Base-by-base conservation (phyloP, 2,113 vertebrate species). In the Pteronura brasiliensis region DNA sequence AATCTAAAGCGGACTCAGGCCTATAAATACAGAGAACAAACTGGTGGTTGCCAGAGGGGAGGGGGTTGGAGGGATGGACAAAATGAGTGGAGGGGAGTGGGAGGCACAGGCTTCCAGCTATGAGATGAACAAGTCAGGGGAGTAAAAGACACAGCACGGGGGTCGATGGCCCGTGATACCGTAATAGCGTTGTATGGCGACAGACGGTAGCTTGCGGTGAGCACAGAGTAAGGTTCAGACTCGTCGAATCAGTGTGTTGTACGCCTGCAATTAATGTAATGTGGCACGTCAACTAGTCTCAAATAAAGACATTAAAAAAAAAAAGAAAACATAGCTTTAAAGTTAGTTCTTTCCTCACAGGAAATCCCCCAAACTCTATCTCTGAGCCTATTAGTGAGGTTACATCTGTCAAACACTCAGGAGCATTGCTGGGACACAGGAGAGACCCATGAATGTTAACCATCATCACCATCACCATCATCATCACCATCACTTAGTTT, bases 131-230 rank as follows among this genome's bases (percentile, higher is more conserved):
- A 29, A 15, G 42, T 29, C 42, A 44, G 1, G 7, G 42, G 25
- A 76, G 8, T 44, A 76, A 39, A 44, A 44, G 42, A 14, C 25
- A 17, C 25, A 17, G 25, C 14, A 1, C 3, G 4, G 72, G 72
- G 14, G 3, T 76, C 15, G 1, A 15, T 15, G 25, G 72, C 29
- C 7, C 2, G 7, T 29, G 25, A 29, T 44, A 29, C 1, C 4
- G 42, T 76, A 29, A 15, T 29, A 76, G 3, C 1, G 6, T 29
- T 15, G 72, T 76, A 13, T 4, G 39, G 25, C 15, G 25, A 29
- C 42, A 76, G 39, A 44, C 25, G 25, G 39, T 29, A 76, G 72
- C 39, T 44, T 15, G 72, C 8, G 39, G 12, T 42, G 42, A 44
- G 72, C 25, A 17, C 42, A 17, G 72, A 39, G 7, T 4, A 42